These are phyloP conservation scores for Xiphorhynchus elegans DNA, from an alignment of 2,113 vertebrate genomes.

Conservation along the genomic window DNA sequence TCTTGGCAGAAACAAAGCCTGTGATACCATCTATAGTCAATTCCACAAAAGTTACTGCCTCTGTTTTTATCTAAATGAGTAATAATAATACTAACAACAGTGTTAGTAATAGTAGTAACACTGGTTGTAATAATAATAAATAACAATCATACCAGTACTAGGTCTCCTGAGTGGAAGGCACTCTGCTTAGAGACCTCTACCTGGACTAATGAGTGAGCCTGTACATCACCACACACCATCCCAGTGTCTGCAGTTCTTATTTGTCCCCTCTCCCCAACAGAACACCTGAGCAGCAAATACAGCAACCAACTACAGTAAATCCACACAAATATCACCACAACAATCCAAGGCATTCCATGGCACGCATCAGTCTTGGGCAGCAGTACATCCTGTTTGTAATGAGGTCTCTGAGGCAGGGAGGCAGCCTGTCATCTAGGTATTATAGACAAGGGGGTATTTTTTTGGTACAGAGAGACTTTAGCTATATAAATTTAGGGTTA, in stretches of 20 bases:
- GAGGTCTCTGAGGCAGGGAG: not conserved
- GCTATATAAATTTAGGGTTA: not conserved
- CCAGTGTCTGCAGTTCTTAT: not conserved
- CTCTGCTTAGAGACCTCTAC: not conserved
- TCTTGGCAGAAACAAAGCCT: not conserved
- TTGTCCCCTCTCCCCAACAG: fast-evolving
- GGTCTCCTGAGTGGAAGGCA: not conserved
- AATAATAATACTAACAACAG: not conserved
- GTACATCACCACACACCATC: fast-evolving
- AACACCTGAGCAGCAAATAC: not conserved
- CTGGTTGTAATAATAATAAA: not conserved
- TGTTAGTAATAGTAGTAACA: not conserved
- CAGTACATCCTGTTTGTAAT: not conserved
- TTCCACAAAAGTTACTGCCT: not conserved
- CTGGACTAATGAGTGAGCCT: fast-evolving
- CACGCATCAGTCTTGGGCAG: not conserved
- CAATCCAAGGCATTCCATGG: fast-evolving
- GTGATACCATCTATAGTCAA: not conserved
- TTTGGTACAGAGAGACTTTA: not conserved
- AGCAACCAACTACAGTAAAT: not conserved
- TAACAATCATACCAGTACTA: not conserved
- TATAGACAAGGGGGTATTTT: not conserved
- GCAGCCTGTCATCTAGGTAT: not conserved
- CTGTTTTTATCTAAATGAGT: not conserved
- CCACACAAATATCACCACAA: not conserved